phyloP scores from a whole-genome alignment of 2,113 vertebrate species.

The Herpetotheres cachinnans region DNA sequence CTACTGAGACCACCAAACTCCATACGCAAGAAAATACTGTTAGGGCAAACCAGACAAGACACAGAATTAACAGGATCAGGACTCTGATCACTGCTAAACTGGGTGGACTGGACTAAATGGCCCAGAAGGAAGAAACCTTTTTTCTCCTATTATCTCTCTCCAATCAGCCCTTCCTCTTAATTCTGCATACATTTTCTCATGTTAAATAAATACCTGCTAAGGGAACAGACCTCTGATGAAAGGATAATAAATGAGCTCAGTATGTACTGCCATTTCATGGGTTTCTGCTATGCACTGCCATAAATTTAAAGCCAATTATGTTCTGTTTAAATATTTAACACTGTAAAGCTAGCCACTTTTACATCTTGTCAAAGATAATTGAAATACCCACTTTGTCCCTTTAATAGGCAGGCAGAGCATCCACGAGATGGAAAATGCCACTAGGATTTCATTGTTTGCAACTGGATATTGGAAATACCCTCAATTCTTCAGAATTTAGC shows the following conservation, averaged over 20 bases:
- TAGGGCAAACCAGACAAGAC: neutral
- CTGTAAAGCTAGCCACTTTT: constrained; percentile 40
- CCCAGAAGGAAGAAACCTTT: neutral
- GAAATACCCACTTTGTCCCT: constrained; percentile 17
- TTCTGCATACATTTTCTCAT: neutral
- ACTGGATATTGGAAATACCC: neutral
- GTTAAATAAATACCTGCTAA: constrained; percentile 44
- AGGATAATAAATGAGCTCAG: constrained; percentile 38
- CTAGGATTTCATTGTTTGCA: neutral
- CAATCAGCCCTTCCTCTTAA: neutral
- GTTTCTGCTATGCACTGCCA: constrained; percentile 1
- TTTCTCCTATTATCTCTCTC: neutral
- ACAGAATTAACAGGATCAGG: neutral
- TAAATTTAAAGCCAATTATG: constrained; percentile 56
- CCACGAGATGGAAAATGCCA: neutral
- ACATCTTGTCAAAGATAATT: constrained; percentile 49
- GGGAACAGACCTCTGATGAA: constrained; percentile 15
- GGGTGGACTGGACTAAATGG: neutral
- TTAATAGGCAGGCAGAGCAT: neutral
- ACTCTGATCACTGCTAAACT: neutral
- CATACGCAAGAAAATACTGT: neutral
- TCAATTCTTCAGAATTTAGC: neutral
- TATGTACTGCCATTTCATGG: neutral
- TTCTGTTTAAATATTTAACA: constrained; percentile 58
- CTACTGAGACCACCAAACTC: neutral